Evolutionary conservation across 2,113 vertebrate species (phyloP), one percentile per base, ranked within the genome.

Genomic region (Xenotilapia caudafasciata): DNA sequence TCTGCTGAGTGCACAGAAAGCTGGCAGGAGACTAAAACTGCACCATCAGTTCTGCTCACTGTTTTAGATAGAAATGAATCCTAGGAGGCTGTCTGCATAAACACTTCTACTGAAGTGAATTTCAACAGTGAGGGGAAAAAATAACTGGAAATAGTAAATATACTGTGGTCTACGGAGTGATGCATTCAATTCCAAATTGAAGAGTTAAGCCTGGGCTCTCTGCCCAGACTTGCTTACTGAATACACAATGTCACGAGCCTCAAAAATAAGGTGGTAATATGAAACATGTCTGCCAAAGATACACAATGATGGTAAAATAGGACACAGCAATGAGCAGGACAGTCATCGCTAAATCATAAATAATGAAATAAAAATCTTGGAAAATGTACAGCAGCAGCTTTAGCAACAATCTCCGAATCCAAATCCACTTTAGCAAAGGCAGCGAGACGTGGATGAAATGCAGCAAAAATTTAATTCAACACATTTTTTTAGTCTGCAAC

Each of bases 151-250:
- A 92, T 47, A 47, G 80, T 58, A 83, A 56, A 90, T 65, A 81
- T 70, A 89, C 47, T 77, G 86, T 82, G 58, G 77, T 86, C 35
- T 75, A 77, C 13, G 6, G 17, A 14, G 79, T 38, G 75, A 91
- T 87, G 79, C 73, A 77, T 92, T 90, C 68, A 88, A 55, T 88
- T 88, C 89, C 31, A 84, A 60, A 92, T 45, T 40, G 79, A 86
- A 85, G 75, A 88, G 82, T 85, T 87, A 81, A 55, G 35, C 38
- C 92, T 91, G 88, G 93, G 93, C 91, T 89, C 80, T 77, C 73
- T 83, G 88, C 91, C 92, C 90, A 85, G 86, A 88, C 55, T 55
- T 87, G 84, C 84, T 90, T 47, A 84, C 79, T 60, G 87, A 90
- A 85, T 62, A 92, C 83, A 91, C 87, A 85, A 81, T 90, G 83